Base-by-base conservation (phyloP, 2,797 vertebrate genomes). In the Hylomyscus alleni region DNA sequence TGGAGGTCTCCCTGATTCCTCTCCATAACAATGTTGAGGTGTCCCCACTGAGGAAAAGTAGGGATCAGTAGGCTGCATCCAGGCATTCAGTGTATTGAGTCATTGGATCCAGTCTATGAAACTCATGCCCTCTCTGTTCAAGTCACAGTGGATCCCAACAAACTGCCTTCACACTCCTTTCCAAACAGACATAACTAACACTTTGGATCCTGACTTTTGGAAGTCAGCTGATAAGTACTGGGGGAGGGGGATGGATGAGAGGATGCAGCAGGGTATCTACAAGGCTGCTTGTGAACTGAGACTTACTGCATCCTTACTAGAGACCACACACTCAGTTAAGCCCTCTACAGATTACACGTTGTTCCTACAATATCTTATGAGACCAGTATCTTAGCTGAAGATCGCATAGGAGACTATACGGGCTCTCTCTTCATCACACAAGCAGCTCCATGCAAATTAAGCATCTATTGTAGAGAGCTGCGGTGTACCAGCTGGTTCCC, bases 221-320 rank as follows among this genome's bases (percentile, higher is more conserved):
- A 52, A 47, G 12, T 11, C 19, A 4, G 40, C 3, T 6, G 56
- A 17, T 1, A 50, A 31, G 65, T 3, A 2, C 26, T 0, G 4
- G 20, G 0, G 31, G 22, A 29, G 20, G 0, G 31, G 22, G 34
- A 12, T 9, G 15, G 2, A 0, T 60, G 73, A 1, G 67, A 60
- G 34, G 47, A 1, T 0, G 3, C 0, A 4, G 4, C 2, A 0
- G 58, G 22, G 26, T 14, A 19, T 20, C 44, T 0, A n/a, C 14
- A 4, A 52, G 6, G 3, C 7, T 6, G 29, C 40, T 0, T 1
- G 0, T 1, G 37, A 76, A 3, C n/a, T 37, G 17, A 56, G 34
- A 26, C 4, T 12, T 47, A 1, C 1, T 24, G 54, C 29, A 40
- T 14, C 34, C 56, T 62, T 31, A 3, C 3, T 12, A 29, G 69